Conservation (phyloP, 2,797 vertebrate genomes). For the Scleropages formosus region DNA sequence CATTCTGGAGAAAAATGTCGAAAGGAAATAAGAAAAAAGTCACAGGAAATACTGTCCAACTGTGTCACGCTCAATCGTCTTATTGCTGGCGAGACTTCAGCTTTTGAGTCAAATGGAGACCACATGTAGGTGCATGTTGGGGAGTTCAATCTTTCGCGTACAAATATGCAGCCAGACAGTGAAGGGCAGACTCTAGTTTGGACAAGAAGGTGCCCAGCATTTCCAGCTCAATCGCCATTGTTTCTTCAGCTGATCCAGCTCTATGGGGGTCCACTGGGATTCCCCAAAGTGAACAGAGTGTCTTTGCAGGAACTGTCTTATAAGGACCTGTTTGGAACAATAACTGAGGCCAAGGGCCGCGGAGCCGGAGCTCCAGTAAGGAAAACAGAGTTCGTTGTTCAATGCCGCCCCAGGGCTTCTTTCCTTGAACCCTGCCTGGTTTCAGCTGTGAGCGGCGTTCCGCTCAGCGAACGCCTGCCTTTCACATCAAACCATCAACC, state of each 20-base stretch:
- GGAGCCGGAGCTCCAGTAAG: constrained; percentile 7
- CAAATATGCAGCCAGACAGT: no score
- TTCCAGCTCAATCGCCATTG: not conserved
- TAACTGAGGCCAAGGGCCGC: constrained; percentile 7
- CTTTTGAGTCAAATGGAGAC: no score
- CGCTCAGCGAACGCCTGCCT: not conserved
- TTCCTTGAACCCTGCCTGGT: constrained; percentile 10
- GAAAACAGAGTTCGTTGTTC: constrained; percentile 15
- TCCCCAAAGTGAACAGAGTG: constrained; percentile 6
- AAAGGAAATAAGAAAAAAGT: no score
- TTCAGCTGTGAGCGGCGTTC: constrained; percentile 13
- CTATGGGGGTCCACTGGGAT: not conserved
- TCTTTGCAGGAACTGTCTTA: not conserved
- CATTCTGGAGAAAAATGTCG: no score
- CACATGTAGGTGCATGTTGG: no score
- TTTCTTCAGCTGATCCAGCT: constrained; percentile 24
- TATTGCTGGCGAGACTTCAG: no score
- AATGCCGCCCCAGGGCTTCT: constrained; percentile 9
- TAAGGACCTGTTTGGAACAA: not conserved
- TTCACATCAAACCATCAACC: not conserved
- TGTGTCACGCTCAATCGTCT: no score
- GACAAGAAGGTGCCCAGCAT: no score
- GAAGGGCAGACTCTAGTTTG: no score
- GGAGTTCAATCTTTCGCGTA: no score
- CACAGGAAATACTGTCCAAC: no score